Evolutionary conservation across 1,140 invertebrate genomes (phyloP).

Genomic region (Meloidogyne exigua): DNA sequence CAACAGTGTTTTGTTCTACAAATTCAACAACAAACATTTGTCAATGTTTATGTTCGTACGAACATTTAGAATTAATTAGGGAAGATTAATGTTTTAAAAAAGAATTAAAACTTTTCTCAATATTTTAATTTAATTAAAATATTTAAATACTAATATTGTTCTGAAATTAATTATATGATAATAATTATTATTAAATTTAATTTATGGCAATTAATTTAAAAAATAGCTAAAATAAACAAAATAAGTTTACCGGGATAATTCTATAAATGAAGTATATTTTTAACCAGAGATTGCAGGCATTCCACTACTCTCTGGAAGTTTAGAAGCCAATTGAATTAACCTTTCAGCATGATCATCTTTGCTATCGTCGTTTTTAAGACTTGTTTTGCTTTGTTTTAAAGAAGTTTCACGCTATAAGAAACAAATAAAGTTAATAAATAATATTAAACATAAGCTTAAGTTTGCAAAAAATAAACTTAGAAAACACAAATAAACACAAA

Average conservation of each 20-base stretch:
- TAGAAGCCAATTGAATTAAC: not conserved
- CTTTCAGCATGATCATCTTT: not conserved
- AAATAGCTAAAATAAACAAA: not conserved
- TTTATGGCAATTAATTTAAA: not conserved
- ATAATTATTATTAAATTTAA: too few relatives aligned
- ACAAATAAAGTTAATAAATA: not conserved
- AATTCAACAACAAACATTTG: too few relatives aligned
- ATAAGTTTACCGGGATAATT: not conserved
- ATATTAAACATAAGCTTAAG: too few relatives aligned
- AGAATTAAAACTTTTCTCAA: too few relatives aligned
- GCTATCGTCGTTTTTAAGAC: not conserved
- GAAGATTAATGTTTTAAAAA: too few relatives aligned
- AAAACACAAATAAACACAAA: not conserved
- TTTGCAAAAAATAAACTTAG: not conserved
- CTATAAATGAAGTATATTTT: not conserved
- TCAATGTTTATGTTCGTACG: too few relatives aligned
- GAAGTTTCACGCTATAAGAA: conserved; percentile 2
- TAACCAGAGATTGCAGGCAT: conserved; percentile 1
- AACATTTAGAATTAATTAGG: too few relatives aligned
- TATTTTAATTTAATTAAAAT: too few relatives aligned
- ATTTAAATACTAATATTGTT: too few relatives aligned
- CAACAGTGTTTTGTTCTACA: too few relatives aligned
- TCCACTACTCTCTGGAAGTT: conserved; percentile 8
- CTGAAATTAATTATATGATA: too few relatives aligned
- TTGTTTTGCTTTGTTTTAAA: not conserved